A percentile compares a stretch with the other conserved stretches of the same genome.
phyloP scores from a whole-genome alignment of 2,797 vertebrate species.

The Fringilla coelebs region DNA sequence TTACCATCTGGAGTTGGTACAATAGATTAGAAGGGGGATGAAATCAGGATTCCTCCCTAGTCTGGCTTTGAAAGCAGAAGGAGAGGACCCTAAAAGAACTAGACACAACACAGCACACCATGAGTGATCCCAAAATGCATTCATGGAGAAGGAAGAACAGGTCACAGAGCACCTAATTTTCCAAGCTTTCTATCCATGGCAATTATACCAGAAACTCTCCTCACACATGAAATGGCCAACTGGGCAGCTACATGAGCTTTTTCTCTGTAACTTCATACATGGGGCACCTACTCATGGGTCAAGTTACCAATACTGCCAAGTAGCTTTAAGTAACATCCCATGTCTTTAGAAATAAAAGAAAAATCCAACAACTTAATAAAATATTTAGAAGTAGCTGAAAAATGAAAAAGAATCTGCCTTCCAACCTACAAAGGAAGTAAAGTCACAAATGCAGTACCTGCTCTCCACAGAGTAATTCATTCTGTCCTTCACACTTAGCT shows the following conservation, averaged over 20 bases:
- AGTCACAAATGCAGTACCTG: neutral
- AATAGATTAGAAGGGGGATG: neutral
- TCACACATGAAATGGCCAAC: neutral
- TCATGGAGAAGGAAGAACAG: neutral
- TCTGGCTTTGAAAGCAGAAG: neutral
- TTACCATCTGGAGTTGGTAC: neutral
- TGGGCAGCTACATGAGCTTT: neutral
- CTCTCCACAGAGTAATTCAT: neutral
- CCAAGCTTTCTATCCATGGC: neutral
- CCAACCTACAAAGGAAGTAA: neutral
- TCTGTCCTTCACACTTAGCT: neutral
- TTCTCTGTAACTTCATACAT: neutral
- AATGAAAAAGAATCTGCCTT: neutral
- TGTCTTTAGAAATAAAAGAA: neutral
- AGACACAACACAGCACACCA: too few relatives aligned
- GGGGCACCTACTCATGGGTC: neutral
- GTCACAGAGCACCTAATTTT: neutral
- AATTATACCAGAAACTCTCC: neutral
- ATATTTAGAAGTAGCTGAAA: neutral
- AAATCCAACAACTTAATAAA: neutral
- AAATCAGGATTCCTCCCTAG: neutral
- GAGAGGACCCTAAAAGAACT: neutral
- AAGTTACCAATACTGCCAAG: neutral
- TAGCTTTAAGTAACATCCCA: neutral
- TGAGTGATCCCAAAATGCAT: neutral